Percentiles rank a stretch among this genome's conserved stretches.
These are phyloP conservation scores for Podarcis siculus DNA, from an alignment of 2,797 vertebrate species.

Conservation along the genomic window DNA sequence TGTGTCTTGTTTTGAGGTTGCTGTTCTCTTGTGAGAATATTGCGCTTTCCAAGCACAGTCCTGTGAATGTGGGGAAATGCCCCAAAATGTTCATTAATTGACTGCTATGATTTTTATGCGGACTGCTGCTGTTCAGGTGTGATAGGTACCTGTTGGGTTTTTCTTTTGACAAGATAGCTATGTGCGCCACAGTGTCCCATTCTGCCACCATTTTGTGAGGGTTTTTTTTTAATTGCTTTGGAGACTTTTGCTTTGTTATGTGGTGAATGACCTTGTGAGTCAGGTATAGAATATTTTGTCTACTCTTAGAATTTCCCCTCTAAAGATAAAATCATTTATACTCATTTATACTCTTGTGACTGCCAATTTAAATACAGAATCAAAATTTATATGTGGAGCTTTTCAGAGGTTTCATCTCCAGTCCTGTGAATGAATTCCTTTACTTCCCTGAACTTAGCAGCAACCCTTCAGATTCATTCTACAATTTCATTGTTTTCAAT, in stretches of 20 bases:
- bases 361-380: neutral
- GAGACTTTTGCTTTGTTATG: neutral
- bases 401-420: neutral
- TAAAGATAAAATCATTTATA: neutral
- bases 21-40: neutral
- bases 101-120: neutral
- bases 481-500: neutral
- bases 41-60: neutral
- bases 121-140: neutral
- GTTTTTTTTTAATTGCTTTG: neutral
- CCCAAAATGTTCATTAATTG: neutral
- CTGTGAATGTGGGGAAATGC: neutral
- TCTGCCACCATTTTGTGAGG: neutral
- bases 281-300: neutral
- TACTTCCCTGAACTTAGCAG: neutral
- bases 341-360: neutral
- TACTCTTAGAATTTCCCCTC: neutral
- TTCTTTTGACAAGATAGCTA: neutral
- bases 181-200: neutral
- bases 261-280: neutral
- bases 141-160: neutral
- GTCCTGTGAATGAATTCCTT: too few species aligned
- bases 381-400: neutral
- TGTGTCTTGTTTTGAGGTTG: neutral
- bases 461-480: neutral